Evolutionary conservation across 1,140 invertebrate species (phyloP), one percentile per base, ranked within the genome.

Genomic region (Scaptomyza montana): DNA sequence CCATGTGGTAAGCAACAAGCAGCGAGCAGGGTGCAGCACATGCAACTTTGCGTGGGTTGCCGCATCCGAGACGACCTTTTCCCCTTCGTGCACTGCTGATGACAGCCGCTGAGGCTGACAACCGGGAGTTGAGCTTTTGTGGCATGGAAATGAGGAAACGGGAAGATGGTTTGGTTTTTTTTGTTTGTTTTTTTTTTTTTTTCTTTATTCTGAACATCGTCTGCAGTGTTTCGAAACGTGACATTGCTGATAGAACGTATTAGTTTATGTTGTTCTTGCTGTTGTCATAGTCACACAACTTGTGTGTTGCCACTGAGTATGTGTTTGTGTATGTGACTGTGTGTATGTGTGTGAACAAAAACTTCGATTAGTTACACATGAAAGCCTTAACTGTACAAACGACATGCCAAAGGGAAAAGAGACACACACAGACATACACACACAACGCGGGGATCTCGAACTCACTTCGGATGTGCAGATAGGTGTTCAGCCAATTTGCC

Each of bases 401-500:
- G 39, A 41, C 63, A 68, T 70, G 69, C 74, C 45, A 66, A 19
- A 21, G 50, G 41, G 28, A n/a, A 50, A 39, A 33, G 30, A 36
- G 9, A 2, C 33, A 36, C 8, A 36, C 33, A 9, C 33, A 36
- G 8, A 36, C 33, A 36, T 9, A 41, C 8, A 16, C 16, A 16
- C 0, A 16, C 16, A 59, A 39, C 9, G 25, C 28, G 36, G 50
- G 10, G 43, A 51, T 41, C 51, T 49, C 36, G 39, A 78, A 85
- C 86, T 90, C 81, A 90, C 86, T 82, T 80, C 68, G 71, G 25
- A 90, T 84, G 47, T 87, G 70, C 36, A 78, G 61, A 68, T 80
- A 87, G 66, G 75, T 73, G 69, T 75, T 47, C 43, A 87, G 68
- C 86, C 86, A 90, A 78, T 90, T 85, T 63, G 71, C 65, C 51